These are phyloP conservation scores for Aphidius gifuensis DNA, from an alignment of 1,140 invertebrate species.

Conservation along the genomic window DNA sequence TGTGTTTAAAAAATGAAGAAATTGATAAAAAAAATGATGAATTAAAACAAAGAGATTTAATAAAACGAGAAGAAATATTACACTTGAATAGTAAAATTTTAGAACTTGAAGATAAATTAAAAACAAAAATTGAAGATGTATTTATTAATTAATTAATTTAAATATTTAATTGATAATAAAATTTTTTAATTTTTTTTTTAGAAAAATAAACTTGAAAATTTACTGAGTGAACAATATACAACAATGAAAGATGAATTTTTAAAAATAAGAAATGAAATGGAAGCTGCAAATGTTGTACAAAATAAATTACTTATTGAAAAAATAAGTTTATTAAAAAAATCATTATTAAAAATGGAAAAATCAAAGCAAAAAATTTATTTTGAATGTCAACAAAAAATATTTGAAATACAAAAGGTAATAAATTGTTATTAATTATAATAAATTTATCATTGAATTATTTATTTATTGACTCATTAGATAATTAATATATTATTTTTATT, in stretches of 20 bases:
- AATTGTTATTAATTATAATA: neutral
- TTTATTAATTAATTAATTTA: constrained; percentile 8
- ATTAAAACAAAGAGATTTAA: constrained; percentile 24
- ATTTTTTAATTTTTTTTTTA: neutral
- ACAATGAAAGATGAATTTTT: constrained; percentile 42
- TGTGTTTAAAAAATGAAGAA: constrained; percentile 31
- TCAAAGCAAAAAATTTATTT: constrained; percentile 30
- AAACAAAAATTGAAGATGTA: constrained; percentile 40
- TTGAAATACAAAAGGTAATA: constrained; percentile 30
- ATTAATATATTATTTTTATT: neutral
- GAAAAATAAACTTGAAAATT: constrained; percentile 37
- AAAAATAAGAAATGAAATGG: constrained; percentile 39
- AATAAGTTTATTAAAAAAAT: constrained; percentile 30
- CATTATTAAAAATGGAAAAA: constrained; percentile 32
- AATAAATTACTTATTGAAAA: constrained; percentile 29
- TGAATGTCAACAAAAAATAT: constrained; percentile 37
- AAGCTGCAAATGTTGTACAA: constrained; percentile 28
- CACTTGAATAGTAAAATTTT: constrained; percentile 31
- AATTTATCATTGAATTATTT: neutral
- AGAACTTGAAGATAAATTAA: constrained; percentile 37
- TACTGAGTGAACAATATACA: constrained; percentile 36
- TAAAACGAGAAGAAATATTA: constrained; percentile 30
- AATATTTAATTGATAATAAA: neutral
- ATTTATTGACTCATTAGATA: no score
- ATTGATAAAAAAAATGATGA: constrained; percentile 33